A percentile compares a stretch with the other conserved stretches of the same genome.
These are phyloP conservation scores for Periparus ater DNA, from an alignment of 2,797 vertebrate genomes.

Conservation along the genomic window DNA sequence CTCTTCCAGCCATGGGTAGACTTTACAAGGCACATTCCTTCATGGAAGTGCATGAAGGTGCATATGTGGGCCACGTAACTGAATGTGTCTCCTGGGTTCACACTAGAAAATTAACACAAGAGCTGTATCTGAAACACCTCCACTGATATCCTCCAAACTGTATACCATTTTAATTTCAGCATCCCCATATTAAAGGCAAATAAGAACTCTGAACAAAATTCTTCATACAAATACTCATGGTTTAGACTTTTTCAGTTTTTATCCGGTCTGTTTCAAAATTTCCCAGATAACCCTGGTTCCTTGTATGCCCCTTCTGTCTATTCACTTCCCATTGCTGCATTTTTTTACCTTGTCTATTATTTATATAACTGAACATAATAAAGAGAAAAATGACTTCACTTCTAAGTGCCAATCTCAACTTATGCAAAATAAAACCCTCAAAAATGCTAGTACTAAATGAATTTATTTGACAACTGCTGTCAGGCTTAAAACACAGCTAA, in stretches of 20 bases:
- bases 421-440: not conserved
- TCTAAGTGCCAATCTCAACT: not conserved
- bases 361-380: not conserved
- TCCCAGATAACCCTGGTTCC: not conserved
- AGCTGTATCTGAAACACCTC: not conserved
- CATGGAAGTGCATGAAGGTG: not conserved
- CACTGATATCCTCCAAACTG: not conserved
- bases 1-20: not conserved
- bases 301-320: not conserved
- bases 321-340: not conserved
- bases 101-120: not conserved
- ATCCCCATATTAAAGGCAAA: not conserved
- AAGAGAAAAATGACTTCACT: not conserved
- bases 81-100: not conserved
- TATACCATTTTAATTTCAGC: not conserved
- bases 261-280: not conserved
- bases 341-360: not conserved
- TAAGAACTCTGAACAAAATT: not conserved
- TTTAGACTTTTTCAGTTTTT: not conserved
- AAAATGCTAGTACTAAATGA: not conserved
- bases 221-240: not conserved
- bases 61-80: accelerated
- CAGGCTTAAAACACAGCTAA: not conserved
- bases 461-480: not conserved
- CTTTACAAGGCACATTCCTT: not conserved